Evolutionary conservation across 2,888 invertebrate species (phyloP).

Genomic region (Acholoe squamosa): DNA sequence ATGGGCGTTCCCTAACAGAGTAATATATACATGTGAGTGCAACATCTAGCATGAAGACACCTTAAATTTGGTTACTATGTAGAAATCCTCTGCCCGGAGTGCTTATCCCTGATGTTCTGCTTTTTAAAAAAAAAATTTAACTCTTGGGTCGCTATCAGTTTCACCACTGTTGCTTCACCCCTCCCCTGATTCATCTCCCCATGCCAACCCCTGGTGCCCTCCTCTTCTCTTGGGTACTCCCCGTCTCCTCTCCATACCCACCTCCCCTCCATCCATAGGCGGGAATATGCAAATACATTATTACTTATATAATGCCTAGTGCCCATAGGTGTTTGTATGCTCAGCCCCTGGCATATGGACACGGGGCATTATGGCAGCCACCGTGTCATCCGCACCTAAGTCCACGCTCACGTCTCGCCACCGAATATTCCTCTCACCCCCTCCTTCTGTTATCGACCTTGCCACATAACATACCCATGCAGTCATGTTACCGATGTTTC

Average conservation of each 20-base stretch:
- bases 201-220: background rate
- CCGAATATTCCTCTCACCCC: conserved; percentile 12
- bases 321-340: conserved; percentile 14
- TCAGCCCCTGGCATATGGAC: background rate
- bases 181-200: background rate
- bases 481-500: conserved; percentile 7
- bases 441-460: background rate
- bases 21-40: too few relatives aligned
- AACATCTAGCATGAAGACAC: too few relatives aligned
- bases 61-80: too few relatives aligned
- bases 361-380: background rate
- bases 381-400: conserved; percentile 17
- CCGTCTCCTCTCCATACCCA: background rate
- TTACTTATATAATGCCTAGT: conserved; percentile 17
- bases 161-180: background rate
- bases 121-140: too few relatives aligned
- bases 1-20: too few relatives aligned
- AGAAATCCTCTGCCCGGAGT: too few relatives aligned
- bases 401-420: conserved; percentile 4
- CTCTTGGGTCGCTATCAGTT: background rate
- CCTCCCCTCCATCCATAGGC: background rate
- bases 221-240: background rate
- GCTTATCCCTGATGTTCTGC: too few relatives aligned
- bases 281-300: conserved; percentile 24
- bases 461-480: background rate